These are phyloP conservation scores for Sebastes minor DNA, from an alignment of 2,797 vertebrate species.

Conservation along the genomic window DNA sequence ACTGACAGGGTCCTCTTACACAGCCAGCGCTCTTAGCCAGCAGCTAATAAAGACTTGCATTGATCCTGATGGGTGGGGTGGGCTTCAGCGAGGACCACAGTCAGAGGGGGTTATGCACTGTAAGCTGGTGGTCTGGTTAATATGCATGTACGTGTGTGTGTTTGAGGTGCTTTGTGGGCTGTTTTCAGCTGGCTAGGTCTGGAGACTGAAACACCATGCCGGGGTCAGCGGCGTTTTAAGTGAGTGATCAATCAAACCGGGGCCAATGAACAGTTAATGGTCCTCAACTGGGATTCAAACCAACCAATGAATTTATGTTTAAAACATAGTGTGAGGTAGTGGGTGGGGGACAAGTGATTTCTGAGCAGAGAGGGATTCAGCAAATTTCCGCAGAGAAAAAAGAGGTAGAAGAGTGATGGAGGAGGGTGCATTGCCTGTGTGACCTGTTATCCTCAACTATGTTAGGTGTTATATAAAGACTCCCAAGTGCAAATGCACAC, in stretches of 20 bases:
- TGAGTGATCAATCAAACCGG: constrained; percentile 63
- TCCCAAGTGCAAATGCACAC: constrained; percentile 2
- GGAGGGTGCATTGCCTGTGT: background rate
- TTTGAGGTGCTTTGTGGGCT: constrained; percentile 51
- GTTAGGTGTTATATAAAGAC: constrained; percentile 35
- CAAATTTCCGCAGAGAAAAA: background rate
- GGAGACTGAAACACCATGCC: constrained; percentile 41
- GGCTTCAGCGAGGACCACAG: constrained; percentile 62
- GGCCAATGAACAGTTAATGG: constrained; percentile 53
- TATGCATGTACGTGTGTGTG: constrained; percentile 28
- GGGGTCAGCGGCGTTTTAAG: constrained; percentile 44
- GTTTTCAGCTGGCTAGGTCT: constrained; percentile 33
- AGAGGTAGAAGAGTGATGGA: background rate
- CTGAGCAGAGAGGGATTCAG: constrained; percentile 17
- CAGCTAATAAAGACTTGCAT: constrained; percentile 77
- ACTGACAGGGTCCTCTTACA: constrained; percentile 77
- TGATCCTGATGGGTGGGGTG: constrained; percentile 78
- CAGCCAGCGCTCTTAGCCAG: constrained; percentile 63
- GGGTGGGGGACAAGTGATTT: constrained; percentile 14
- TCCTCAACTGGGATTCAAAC: constrained; percentile 47
- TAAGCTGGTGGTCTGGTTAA: constrained; percentile 69
- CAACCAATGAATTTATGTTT: constrained; percentile 59
- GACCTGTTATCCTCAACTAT: background rate
- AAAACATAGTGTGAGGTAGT: constrained; percentile 17
- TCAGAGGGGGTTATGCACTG: constrained; percentile 57